Evolutionary conservation across 92 coral and sea anemone genomes (phyloP), one percentile per base, ranked within the genome.

Genomic region (Epizoanthus scotinus): DNA sequence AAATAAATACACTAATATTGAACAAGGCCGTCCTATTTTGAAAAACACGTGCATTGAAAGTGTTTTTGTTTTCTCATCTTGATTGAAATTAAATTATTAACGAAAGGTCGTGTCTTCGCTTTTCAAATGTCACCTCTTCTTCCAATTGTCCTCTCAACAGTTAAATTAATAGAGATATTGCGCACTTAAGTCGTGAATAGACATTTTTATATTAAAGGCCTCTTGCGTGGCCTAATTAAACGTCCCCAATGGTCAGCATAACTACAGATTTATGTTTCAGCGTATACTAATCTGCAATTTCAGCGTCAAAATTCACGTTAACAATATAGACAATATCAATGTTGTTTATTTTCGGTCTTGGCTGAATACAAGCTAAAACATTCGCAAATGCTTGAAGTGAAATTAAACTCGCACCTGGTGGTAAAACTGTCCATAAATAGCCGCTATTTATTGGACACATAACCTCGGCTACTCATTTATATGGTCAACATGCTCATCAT

Each of bases 391-490:
- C 57, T 55, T 56, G 78, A 53, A 73, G 63, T 55, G 78, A 73
- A 54, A 73, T 73, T 73, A 73, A 73, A 73, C 64, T 73, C 78
- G 38, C 78, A 73, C 78, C 59, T 73, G 78, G 78, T 73, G 78
- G 78, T 73, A 55, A 54, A n/a, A 73, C 20, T 73, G 54, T 55
- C 78, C 77, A 54, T 73, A 55, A 54, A 73, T 54, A 73, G 78
- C 78, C 78, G 78, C 78, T 54, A 42, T 50, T 73, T 73, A 73
- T 54, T 53, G 28, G 78, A 73, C 63, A 73, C 63, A 8, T 27
- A 21, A 73, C 49, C 22, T 27, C 10, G 22, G 64, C 20, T 28
- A 55, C 54, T 29, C 78, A 47, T 54, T 26, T 34, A 34, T 34
- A 34, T 34, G 40, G 40, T 34, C 40, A 34, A 63, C 17, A 54